These are phyloP conservation scores for Pipra filicauda DNA, from an alignment of 2,113 vertebrate species.

Conservation along the genomic window DNA sequence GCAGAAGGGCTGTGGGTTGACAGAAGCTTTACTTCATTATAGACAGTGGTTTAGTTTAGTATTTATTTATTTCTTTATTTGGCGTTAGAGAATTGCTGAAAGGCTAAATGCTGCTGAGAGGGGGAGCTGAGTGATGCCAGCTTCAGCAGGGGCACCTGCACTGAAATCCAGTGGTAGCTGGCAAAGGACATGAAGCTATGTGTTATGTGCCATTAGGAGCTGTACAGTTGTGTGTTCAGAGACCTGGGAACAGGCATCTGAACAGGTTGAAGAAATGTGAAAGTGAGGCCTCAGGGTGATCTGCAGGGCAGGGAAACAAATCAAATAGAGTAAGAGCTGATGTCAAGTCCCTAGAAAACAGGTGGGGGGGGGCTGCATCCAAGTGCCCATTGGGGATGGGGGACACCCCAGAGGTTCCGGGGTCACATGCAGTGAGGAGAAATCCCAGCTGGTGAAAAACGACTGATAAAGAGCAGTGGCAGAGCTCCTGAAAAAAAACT, in stretches of 20 bases:
- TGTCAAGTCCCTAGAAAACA: neutral
- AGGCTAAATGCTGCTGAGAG: neutral
- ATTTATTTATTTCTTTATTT: neutral
- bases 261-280: neutral
- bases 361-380: rapidly evolving
- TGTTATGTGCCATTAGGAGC: neutral
- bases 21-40: neutral
- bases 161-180: neutral
- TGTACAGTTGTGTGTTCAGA: neutral
- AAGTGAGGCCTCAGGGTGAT: neutral
- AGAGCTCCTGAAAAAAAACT: neutral
- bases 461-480: neutral
- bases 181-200: rapidly evolving
- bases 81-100: neutral
- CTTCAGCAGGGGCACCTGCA: neutral
- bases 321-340: neutral
- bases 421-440: rapidly evolving
- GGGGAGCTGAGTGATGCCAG: rapidly evolving
- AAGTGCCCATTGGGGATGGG: neutral
- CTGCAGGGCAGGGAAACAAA: neutral
- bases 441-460: neutral
- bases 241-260: rapidly evolving
- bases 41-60: neutral
- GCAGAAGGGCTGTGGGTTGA: rapidly evolving
- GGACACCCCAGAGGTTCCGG: neutral